Base-by-base conservation (phyloP, 2,113 vertebrate genomes). In the Odontophorus gujanensis region DNA sequence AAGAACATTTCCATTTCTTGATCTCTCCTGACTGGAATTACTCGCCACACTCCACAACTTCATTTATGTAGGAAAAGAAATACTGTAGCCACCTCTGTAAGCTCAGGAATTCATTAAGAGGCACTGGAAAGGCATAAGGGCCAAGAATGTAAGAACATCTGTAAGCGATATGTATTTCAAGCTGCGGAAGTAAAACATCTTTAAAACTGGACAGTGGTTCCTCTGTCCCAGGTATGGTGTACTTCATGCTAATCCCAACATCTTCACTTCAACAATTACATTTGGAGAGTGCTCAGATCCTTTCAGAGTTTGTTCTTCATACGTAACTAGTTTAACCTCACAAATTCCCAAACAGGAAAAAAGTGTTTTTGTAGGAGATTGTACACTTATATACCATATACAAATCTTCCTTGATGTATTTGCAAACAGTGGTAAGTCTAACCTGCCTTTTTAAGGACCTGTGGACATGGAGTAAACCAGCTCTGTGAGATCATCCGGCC, bases 1-100 rank as follows among this genome's bases (percentile, higher is more conserved):
- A 86, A 50, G 26, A 74, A 68, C 15, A 26, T 47, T 95, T 90
- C 59, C 28, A 81, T 83, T 95, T 92, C 73, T 86, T 90, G 30
- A 59, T 92, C 55, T 94, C 93, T 92, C 32, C 17, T 91, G 66
- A 90, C 42, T 86, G 55, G 42, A 93, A 25, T 30, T 22, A 42
- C 47, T 87, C 89, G 74, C 75, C 62, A 92, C 43, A 71, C 53
- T 89, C 79, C 77, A 26, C 57, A 76, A 73, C 82, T 88, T 84
- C 3, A 81, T 76, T 86, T 80, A 79, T 75, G 15, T 50, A 90
- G 81, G 87, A 51, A 92, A 90, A 81, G 25, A 58, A 76, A 74
- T 63, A 85, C 30, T 50, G 40, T 28, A 48, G 38, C 36, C 63
- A 43, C 51, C 34, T 91, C 87, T 78, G 79, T 87, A 82, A 77